phyloP scores from a whole-genome alignment of 2,797 vertebrate genomes.

The Pygocentrus nattereri region DNA sequence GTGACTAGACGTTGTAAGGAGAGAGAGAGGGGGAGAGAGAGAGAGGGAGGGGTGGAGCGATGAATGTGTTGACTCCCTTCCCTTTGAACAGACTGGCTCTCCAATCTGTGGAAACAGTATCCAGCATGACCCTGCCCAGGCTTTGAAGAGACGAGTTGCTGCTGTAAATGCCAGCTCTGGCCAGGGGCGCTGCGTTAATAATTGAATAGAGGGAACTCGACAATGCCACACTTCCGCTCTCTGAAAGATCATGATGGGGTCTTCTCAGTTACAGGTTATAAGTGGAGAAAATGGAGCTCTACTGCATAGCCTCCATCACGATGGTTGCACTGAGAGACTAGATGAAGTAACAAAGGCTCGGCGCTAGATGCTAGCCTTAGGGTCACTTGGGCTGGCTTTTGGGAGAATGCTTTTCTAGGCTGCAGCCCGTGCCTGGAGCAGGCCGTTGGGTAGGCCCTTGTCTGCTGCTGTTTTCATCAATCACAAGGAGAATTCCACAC shows the following conservation, averaged over 20 bases:
- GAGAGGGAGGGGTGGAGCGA: constrained; percentile 36
- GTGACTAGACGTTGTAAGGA: constrained; percentile 52
- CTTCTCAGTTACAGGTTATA: constrained; percentile 63
- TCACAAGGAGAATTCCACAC: constrained; percentile 51
- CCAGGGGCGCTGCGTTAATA: constrained; percentile 63
- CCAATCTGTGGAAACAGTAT: constrained; percentile 62
- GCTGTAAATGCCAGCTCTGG: constrained; percentile 62
- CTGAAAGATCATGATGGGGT: constrained; percentile 44
- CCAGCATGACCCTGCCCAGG: constrained; percentile 52
- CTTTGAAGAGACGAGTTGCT: constrained; percentile 64
- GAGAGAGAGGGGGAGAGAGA: constrained; percentile 34
- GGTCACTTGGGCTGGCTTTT: constrained; percentile 45
- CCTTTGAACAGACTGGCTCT: constrained; percentile 59
- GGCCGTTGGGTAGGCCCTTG: constrained; percentile 43
- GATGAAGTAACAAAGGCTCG: constrained; percentile 46
- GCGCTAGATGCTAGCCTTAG: constrained; percentile 39
- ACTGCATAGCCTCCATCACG: constrained; percentile 27
- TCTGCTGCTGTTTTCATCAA: constrained; percentile 52
- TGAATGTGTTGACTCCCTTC: constrained; percentile 50
- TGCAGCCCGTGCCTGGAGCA: constrained; percentile 41
- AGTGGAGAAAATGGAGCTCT: constrained; percentile 54
- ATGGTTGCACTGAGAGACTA: constrained; percentile 27
- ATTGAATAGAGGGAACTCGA: constrained; percentile 62
- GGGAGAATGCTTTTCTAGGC: constrained; percentile 32
- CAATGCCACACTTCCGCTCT: constrained; percentile 60